phyloP scores from a whole-genome alignment of 2,888 invertebrate genomes.

The Nomada fabriciana region DNA sequence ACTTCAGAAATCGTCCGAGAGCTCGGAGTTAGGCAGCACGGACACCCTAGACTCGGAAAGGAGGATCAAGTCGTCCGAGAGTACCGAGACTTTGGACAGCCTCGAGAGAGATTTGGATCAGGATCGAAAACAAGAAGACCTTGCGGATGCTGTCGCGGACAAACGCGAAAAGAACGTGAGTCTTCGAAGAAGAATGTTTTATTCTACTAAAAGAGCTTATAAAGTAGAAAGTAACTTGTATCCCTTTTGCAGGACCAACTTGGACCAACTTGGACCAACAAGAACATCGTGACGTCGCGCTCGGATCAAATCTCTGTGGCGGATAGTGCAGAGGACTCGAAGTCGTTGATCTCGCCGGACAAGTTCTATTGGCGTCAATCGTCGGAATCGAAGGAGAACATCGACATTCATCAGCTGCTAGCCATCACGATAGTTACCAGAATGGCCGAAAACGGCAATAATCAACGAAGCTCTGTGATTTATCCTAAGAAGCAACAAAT shows the following conservation, averaged over 20 bases:
- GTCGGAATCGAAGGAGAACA: conserved; percentile 80
- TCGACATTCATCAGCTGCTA: conserved; percentile 80
- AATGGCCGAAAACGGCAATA: conserved; percentile 82
- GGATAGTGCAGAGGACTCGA: conserved; percentile 76
- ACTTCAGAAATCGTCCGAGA: conserved; percentile 82
- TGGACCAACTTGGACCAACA: conserved; percentile 69
- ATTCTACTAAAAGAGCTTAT: neutral
- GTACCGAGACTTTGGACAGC: conserved; percentile 82
- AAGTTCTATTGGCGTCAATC: conserved; percentile 81
- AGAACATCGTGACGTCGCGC: conserved; percentile 51
- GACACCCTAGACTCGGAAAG: conserved; percentile 82
- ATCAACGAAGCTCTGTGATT: conserved; percentile 75
- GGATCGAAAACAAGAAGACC: conserved; percentile 77
- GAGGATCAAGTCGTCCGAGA: conserved; percentile 81
- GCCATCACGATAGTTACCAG: conserved; percentile 81
- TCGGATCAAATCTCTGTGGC: conserved; percentile 73
- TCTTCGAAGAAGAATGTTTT: neutral
- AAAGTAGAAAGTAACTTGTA: neutral
- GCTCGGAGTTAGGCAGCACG: conserved; percentile 82
- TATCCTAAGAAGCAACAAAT: conserved; percentile 79
- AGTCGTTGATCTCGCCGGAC: conserved; percentile 72
- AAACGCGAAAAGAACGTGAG: conserved; percentile 79
- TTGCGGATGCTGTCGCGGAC: conserved; percentile 72
- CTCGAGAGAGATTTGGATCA: conserved; percentile 81
- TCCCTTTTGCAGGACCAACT: conserved; percentile 69